Evolutionary conservation across 2,888 invertebrate genomes (phyloP), one percentile per base, ranked within the genome.

Genomic region (Amphipyra tragopoginis): DNA sequence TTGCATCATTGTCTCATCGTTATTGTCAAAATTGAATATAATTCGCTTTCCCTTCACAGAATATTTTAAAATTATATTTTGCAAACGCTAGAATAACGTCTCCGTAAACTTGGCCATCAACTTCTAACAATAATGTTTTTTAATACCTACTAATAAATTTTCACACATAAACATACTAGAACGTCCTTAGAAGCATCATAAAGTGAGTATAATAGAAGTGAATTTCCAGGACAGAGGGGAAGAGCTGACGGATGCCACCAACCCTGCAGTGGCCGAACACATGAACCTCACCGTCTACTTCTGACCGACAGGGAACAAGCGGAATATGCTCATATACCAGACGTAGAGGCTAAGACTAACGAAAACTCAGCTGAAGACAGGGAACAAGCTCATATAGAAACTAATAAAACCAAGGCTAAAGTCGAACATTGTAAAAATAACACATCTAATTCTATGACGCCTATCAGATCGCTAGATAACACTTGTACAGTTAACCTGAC

Each of bases 271-370:
- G 48, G 91, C 91, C 59, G 96, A 96, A 72, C 96, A 96, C 87
- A 95, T 96, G 88, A 96, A 96, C 90, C 95, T 96, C 82, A 96
- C 97, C 63, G 96, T 97, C n/a, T 97, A 96, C 91, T 96, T 97
- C 90, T 96, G 90, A 90, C 69, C 79, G 47, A 45, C 54, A 34
- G 26, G 14, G 43, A 42, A 14, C 34, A 48, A 34, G 13, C 45
- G 43, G 53, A 49, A 5, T 52, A 48, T 26, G 38, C 50, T 68
- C 13, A 21, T 14, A 0, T 55, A 36, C 43, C 44, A 0, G 15
- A 21, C 36, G 13, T 43, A 48, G 47, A 11, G 0, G 10, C 3
- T 6, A 13, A 9, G 8, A 38, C 34, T 2, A 13, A 34, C 7
- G 21, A 2, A 0, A 51, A 29, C 40, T 10, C 39, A 11, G 11